phyloP scores from a whole-genome alignment of 1,140 invertebrate genomes.

The Drosophila sp. region DNA sequence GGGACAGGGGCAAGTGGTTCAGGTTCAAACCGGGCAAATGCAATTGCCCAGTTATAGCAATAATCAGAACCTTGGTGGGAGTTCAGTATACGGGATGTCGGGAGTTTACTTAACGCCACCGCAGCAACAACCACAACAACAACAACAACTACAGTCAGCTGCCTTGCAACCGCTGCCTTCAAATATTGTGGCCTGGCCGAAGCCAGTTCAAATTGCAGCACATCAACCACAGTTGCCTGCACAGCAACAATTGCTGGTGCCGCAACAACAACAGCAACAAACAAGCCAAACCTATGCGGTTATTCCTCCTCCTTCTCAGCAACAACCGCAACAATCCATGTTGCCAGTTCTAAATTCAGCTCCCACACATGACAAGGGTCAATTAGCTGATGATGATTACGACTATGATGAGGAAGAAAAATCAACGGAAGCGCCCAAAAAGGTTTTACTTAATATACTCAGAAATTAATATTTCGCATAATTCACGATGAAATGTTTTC shows the following conservation, averaged over 20 bases:
- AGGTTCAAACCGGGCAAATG: conserved; percentile 58
- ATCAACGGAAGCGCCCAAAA: conserved; percentile 80
- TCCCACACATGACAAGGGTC: conserved; percentile 52
- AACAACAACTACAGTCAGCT: conserved; percentile 46
- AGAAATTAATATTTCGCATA: background rate
- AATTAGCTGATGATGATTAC: conserved; percentile 68
- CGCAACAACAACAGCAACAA: conserved; percentile 30
- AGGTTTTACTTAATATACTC: conserved; percentile 36
- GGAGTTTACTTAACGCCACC: conserved; percentile 66
- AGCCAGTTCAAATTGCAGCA: conserved; percentile 32
- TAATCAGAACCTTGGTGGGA: conserved; percentile 44
- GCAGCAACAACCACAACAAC: conserved; percentile 49
- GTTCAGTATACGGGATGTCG: conserved; percentile 62
- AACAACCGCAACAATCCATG: conserved; percentile 55
- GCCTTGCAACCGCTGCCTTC: conserved; percentile 46
- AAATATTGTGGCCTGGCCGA: conserved; percentile 32
- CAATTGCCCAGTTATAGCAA: conserved; percentile 47
- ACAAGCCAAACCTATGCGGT: conserved; percentile 48
- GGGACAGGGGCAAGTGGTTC: conserved; percentile 25
- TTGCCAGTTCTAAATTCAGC: conserved; percentile 63
- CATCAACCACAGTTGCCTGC: conserved; percentile 39
- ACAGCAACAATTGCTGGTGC: conserved; percentile 27
- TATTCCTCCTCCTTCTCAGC: conserved; percentile 27
- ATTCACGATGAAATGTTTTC: background rate
- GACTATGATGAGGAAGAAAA: conserved; percentile 80